Evolutionary conservation across 2,113 vertebrate species (phyloP).

Genomic region (Pachypanchax playfairii): DNA sequence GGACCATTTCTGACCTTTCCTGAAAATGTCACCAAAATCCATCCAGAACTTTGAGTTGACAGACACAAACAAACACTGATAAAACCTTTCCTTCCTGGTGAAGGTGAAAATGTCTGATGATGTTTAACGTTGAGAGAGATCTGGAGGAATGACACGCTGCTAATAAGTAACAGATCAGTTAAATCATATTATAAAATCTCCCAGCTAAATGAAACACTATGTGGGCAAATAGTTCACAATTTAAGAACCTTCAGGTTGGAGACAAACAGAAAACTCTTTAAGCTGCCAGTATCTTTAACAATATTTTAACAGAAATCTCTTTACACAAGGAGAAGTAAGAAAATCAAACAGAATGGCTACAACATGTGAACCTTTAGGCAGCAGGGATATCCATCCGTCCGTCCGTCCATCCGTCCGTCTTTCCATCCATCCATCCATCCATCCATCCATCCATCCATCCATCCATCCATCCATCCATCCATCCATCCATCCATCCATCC

Average conservation of each 20-base stretch:
- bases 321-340: background rate
- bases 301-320: background rate
- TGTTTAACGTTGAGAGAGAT: no score
- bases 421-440: no score
- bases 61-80: no score
- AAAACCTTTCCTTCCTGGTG: no score
- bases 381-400: no score
- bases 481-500: no score
- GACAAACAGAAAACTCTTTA: background rate
- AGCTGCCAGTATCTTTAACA: background rate
- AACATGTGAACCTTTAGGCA: background rate
- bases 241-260: background rate
- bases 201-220: background rate
- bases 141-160: background rate
- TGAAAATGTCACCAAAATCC: no score
- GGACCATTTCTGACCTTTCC: no score
- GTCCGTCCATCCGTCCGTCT: no score
- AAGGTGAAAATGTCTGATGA: background rate
- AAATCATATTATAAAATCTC: background rate
- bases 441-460: no score
- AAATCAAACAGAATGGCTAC: background rate
- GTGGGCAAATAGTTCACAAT: background rate
- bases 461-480: no score
- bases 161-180: constrained; percentile 4
- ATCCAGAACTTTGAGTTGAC: no score